Evolutionary conservation across 1,140 invertebrate genomes (phyloP), one percentile per base, ranked within the genome.

Genomic region (Hermetia illucens): DNA sequence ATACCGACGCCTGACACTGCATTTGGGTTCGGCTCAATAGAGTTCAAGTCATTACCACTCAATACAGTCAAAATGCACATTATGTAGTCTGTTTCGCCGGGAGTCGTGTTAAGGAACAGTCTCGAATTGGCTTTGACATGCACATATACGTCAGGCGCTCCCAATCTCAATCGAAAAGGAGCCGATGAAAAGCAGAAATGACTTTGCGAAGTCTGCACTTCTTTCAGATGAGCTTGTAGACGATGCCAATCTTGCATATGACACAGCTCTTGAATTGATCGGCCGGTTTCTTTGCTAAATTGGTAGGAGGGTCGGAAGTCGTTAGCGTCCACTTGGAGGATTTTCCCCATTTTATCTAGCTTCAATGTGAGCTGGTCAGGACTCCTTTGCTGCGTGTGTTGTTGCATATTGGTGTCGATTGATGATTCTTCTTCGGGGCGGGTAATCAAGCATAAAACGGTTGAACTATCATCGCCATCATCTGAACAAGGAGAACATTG

Each of bases 281-380:
- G 45, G 16, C 52, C 49, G 31, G 51, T 60, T 62, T 77, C 77
- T 64, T 80, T 78, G 50, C 68, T 75, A 47, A 85, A 57, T 44
- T 69, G 66, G 54, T 77, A 79, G 39, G 62, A 56, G 37, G 66
- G 50, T 24, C 75, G 70, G 38, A 88, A 63, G 43, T 77, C 74
- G 52, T 74, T 78, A 31, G 71, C 72, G 61, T 91, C 85, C 44
- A 86, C 63, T 44, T 66, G 72, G 46, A 88, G 70, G 48, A 96
- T 86, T 62, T 79, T 87, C 38, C 85, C 87, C 49, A 75, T 72
- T 40, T 73, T 69, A 64, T 93, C 87, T 55, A 94, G 70, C 68
- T 87, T 87, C 54, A 92, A 86, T 50, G 87, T 86, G 63, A 95
- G 91, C 61, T 91, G 85, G 62, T 91, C 84, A 47, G 86, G 53